Evolutionary conservation across 1,140 invertebrate species (phyloP), one percentile per base, ranked within the genome.

Genomic region (Akabosia matsudoensis): DNA sequence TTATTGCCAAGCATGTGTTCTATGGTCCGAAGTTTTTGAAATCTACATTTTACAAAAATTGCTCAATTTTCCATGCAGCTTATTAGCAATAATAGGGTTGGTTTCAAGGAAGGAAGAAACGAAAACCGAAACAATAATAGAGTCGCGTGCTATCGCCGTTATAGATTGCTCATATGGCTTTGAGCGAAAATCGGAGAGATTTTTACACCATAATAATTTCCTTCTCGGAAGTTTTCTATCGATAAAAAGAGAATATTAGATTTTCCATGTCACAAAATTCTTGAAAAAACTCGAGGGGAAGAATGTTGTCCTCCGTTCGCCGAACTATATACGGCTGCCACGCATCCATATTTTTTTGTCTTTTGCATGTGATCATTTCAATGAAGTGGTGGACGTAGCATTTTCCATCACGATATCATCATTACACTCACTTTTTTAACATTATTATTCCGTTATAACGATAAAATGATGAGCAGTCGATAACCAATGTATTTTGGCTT

Each of bases 51-150:
- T 45, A 45, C 37, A 7, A 18, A 45, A 45, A 45, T 18, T 45
- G 10, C 3, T 56, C 4, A 56, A 56, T 56, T 56, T 56, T 56
- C n/a, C 54, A 56, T 22, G 22, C 54, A n/a, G 14, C 54, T 4
- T 56, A 56, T 56, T 56, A 56, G 54, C 54, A 56, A 56, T 56
- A 22, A 56, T 56, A 56, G 13, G 54, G 54, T n/a, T 56, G 54
- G 54, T 4, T 45, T 56, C 4, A 22, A 56, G 54, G 54, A 56
- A 56, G 54, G 54, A 56, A 56, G 54, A 16, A 56, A 56, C n/a
- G 24, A 56, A 56, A 67, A 10, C 26, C 37, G 7, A 67, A 67
- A 31, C 61, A 31, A 67, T 67, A 67, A 67, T 67, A 28, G 61
- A 67, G 61, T 31, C 61, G 61, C n/a, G 61, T 67, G 61, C 61